Evolutionary conservation across 2,113 vertebrate genomes (phyloP).

Genomic region (Callospermophilus lateralis): DNA sequence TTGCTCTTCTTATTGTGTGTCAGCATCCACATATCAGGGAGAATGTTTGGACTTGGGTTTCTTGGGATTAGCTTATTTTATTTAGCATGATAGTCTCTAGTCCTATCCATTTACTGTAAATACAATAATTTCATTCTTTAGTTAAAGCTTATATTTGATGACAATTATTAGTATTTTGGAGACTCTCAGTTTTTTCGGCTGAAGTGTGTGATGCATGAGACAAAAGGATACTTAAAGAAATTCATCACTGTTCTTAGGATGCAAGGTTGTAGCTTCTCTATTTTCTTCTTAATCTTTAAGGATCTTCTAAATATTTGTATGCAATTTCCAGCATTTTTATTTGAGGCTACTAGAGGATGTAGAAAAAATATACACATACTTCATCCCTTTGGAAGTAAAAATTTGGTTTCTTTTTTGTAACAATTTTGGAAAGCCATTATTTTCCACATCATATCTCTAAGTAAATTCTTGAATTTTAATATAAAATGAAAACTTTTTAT

Average conservation of each 20-base stretch:
- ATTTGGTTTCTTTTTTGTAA: not conserved
- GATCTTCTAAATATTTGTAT: not conserved
- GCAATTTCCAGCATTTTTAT: not conserved
- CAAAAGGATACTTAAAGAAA: not conserved
- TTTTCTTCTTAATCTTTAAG: not conserved
- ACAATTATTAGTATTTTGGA: not conserved
- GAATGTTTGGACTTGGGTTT: too few relatives aligned
- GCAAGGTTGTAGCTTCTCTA: not conserved
- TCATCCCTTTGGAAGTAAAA: not conserved
- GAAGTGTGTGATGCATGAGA: not conserved
- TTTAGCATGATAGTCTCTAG: too few relatives aligned
- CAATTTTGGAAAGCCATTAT: not conserved
- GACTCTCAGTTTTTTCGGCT: not conserved
- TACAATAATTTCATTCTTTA: too few relatives aligned
- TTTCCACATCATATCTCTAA: not conserved
- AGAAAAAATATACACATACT: not conserved
- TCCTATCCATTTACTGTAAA: too few relatives aligned
- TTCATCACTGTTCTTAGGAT: not conserved
- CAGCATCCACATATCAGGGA: too few relatives aligned
- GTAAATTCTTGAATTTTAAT: not conserved
- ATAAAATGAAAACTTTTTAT: not conserved
- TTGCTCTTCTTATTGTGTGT: too few relatives aligned
- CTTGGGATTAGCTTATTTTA: too few relatives aligned
- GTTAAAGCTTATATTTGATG: not conserved
- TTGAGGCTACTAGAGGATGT: not conserved